Percentiles rank a stretch among this genome's conserved stretches.
Evolutionary conservation across 2,113 vertebrate species (phyloP).

Genomic region (Thalassarche chlororhynchos): DNA sequence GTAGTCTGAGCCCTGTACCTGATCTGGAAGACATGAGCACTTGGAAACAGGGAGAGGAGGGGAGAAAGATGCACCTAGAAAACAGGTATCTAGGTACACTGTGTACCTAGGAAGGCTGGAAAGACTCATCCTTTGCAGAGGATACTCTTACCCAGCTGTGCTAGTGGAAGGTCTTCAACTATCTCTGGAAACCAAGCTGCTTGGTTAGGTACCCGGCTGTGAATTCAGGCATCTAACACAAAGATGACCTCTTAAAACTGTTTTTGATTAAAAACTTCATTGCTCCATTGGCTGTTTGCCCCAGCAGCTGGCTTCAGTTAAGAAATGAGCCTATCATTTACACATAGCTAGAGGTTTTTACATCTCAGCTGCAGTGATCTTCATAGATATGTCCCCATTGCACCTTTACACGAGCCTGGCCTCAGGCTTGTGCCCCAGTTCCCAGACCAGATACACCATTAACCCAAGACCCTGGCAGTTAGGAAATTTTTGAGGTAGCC

Average conservation of each 20-base stretch:
- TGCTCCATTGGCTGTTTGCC: neutral
- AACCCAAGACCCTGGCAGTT: neutral
- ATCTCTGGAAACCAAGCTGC: neutral
- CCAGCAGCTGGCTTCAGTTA: neutral
- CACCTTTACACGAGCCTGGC: neutral
- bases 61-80: neutral
- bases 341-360: neutral
- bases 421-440: neutral
- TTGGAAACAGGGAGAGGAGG: neutral
- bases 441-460: neutral
- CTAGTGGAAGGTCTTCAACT: neutral
- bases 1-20: neutral
- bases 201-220: neutral
- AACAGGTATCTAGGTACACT: neutral
- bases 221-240: neutral
- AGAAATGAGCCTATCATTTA: neutral
- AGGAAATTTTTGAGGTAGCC: neutral
- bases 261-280: neutral
- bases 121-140: neutral
- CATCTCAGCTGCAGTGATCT: neutral
- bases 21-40: neutral
- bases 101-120: neutral
- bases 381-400: neutral
- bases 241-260: neutral
- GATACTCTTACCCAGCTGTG: neutral